A percentile compares a stretch with the other conserved stretches of the same genome.
phyloP scores from a whole-genome alignment of 2,888 invertebrate species.

The Phengaris arion region DNA sequence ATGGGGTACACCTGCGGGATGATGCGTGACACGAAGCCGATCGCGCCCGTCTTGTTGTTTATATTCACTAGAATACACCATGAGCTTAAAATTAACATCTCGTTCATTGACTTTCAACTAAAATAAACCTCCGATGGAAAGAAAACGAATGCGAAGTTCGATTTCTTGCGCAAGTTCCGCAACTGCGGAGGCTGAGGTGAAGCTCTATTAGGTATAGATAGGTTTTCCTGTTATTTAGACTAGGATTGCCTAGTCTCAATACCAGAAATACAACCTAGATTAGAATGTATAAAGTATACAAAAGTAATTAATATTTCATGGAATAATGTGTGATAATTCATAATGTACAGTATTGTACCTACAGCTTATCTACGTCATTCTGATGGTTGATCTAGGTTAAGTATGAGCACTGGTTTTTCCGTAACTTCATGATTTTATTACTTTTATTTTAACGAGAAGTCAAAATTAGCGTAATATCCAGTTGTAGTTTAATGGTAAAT shows the following conservation, averaged over 20 bases:
- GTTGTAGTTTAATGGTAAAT: neutral
- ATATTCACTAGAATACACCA: constrained; percentile 87
- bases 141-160: no score
- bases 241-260: neutral
- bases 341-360: neutral
- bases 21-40: constrained; percentile 96
- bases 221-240: neutral
- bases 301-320: neutral
- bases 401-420: neutral
- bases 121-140: no score
- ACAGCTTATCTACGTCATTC: neutral
- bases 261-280: neutral
- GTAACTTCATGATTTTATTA: neutral
- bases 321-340: neutral
- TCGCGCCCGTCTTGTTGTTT: constrained; percentile 95
- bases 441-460: neutral
- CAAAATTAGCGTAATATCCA: neutral
- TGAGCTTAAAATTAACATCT: neutral
- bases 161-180: no score
- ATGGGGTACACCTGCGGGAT: constrained; percentile 95
- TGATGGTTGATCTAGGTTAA: neutral
- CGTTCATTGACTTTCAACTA: no score
- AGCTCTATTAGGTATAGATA: neutral
- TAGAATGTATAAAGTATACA: neutral
- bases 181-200: neutral